Evolutionary conservation across 2,113 vertebrate genomes (phyloP), one percentile per base, ranked within the genome.

Genomic region (Anoplopoma fimbria): DNA sequence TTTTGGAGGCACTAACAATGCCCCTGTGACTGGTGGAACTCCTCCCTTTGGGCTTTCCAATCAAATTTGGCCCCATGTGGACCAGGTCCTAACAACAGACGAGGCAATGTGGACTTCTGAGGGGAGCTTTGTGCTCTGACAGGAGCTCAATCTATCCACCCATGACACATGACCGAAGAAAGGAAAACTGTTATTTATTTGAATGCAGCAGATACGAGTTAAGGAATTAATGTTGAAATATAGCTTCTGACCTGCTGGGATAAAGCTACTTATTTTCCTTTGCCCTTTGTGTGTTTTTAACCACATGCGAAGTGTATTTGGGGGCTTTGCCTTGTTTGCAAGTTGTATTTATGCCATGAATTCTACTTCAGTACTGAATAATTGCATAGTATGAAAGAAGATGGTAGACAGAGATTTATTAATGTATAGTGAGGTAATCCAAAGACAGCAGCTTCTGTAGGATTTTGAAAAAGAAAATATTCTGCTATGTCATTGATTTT

Each of bases 1-100:
- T 96, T 97, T 95, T 96, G 91, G 93, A 96, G 96, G 93, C 95
- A 80, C 94, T 97, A 97, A 97, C 96, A 97, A 97, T 96, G 95
- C 96, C 93, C 84, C 85, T 86, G 96, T 92, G 95, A 95, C 95
- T 93, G 89, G 94, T 95, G 94, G 93, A 87, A 87, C 93, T 94
- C 96, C 94, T 96, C 91, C 83, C 94, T 94, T 90, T 89, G 96
- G 95, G 95, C 91, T 91, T 96, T 95, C 94, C 92, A 95, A 95
- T 95, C 91, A 75, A 94, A 90, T 87, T 69, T 93, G 95, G 95
- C 95, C 95, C 94, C 95, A 93, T 95, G 95, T 95, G 95, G 95
- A 95, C 94, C 90, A 79, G 89, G 91, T 92, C 92, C 94, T 93
- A 95, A 94, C 94, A 93, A 93, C 95, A 91, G 92, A 93, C 91